Evolutionary conservation across 1,140 invertebrate species (phyloP), one percentile per base, ranked within the genome.

Genomic region (Zaprionus capensis): DNA sequence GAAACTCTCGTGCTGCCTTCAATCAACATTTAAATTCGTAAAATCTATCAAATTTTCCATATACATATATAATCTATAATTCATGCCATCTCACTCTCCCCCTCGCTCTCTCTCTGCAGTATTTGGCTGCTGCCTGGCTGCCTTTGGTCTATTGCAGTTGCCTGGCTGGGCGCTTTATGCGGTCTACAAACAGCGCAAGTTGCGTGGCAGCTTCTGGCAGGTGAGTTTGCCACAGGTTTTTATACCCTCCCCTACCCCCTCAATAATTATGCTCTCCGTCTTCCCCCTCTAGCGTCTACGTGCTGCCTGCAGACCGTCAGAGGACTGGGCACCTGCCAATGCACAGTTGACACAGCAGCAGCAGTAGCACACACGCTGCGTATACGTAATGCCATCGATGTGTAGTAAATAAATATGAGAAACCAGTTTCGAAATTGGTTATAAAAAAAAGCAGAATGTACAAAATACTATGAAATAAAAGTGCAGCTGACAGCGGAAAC

Each of bases 111-210:
- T 17, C 22, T 36, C n/a, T 46, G 6, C 49, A 88, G 76, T 78
- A 81, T 92, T 80, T 73, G 94, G 94, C 78, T 87, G 92, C 82
- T 77, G 93, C 87, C 64, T 94, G 93, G 93, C 93, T 14, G 91
- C 80, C 1, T 77, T 94, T 71, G 94, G 94, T 9, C 73, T 94
- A 7, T 4, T 93, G 17, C 93, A 94, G 72, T 58, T 94, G 17
- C 94, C 94, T 20, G 81, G 93, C 26, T 94, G 93, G 93, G 93
- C 91, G 15, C 12, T 83, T 28, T 92, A 91, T 66, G 76, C 75
- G 36, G 24, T 80, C 66, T 80, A 71, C 34, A 80, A 82, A 44
- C 68, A 85, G 28, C 78, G 76, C 28, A 24, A 56, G 12, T 57
- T 55, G 1, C 20, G 31, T 7, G 55, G 56, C 62, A 80, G 57